Percentiles rank a stretch among this genome's conserved stretches.
Evolutionary conservation across 2,797 vertebrate genomes (phyloP).

Genomic region (Artibeus lituratus): DNA sequence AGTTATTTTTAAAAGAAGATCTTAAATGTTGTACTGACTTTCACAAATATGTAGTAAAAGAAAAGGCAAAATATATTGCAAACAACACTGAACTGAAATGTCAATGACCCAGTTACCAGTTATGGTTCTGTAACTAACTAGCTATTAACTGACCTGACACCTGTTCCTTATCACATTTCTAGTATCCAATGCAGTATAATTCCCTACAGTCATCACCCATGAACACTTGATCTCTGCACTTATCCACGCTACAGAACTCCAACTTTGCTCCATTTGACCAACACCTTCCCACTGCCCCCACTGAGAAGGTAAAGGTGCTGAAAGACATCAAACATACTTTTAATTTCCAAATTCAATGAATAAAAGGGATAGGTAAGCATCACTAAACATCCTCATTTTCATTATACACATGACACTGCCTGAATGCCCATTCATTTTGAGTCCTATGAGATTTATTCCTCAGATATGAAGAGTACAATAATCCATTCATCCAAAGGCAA

Average conservation of each 20-base stretch:
- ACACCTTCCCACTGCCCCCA: neutral
- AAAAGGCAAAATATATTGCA: neutral
- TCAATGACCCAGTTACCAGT: neutral
- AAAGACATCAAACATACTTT: neutral
- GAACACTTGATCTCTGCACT: neutral
- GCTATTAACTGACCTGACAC: neutral
- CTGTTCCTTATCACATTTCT: neutral
- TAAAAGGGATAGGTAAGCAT: neutral
- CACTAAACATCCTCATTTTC: constrained; percentile 24
- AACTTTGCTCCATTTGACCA: neutral
- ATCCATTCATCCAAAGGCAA: neutral
- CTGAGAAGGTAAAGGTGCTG: neutral
- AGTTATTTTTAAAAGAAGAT: neutral
- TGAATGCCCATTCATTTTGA: neutral
- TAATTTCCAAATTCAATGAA: neutral
- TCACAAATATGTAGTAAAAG: neutral
- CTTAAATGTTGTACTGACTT: neutral
- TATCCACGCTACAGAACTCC: neutral
- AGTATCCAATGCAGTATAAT: neutral
- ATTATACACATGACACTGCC: neutral
- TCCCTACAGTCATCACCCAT: neutral
- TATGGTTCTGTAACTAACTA: neutral
- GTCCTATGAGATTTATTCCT: neutral
- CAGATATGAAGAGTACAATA: neutral
- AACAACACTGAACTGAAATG: neutral